phyloP scores from a whole-genome alignment of 2,113 vertebrate species.

The Ciconia boyciana region DNA sequence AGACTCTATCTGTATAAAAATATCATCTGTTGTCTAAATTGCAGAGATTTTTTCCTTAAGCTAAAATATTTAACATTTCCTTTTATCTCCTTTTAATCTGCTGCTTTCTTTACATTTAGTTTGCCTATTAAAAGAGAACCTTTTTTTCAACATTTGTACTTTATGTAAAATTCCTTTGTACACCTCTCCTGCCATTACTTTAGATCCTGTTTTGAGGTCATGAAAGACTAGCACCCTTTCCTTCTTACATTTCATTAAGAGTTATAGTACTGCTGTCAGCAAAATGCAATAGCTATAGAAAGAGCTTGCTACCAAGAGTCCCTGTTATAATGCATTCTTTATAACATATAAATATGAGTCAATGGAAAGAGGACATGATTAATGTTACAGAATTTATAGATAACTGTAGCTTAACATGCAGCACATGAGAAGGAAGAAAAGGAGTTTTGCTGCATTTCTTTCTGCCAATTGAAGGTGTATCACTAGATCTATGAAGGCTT shows the following conservation, averaged over 20 bases:
- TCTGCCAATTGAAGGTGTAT: constrained; percentile 5
- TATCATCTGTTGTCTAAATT: background rate
- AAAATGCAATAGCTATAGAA: background rate
- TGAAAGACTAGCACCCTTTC: background rate
- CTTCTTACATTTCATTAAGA: background rate
- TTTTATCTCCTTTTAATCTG: background rate
- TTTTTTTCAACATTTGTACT: background rate
- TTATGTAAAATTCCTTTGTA: background rate
- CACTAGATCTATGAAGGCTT: constrained; percentile 14
- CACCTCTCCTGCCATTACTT: background rate
- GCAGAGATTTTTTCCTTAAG: background rate
- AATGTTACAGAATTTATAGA: constrained; percentile 37
- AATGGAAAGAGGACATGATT: constrained; percentile 32
- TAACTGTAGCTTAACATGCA: constrained; percentile 12
- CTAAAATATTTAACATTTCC: background rate
- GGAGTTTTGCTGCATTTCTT: constrained; percentile 1
- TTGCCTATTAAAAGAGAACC: background rate
- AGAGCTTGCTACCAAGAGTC: constrained; percentile 11
- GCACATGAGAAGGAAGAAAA: background rate
- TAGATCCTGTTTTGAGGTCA: background rate
- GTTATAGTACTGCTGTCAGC: background rate
- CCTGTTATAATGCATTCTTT: background rate
- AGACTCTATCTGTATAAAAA: background rate
- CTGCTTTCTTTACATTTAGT: background rate
- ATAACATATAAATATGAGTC: constrained; percentile 19